A percentile compares a stretch with the other conserved stretches of the same genome.
phyloP scores from a whole-genome alignment of 2,797 vertebrate genomes.

The Manis pentadactyla region DNA sequence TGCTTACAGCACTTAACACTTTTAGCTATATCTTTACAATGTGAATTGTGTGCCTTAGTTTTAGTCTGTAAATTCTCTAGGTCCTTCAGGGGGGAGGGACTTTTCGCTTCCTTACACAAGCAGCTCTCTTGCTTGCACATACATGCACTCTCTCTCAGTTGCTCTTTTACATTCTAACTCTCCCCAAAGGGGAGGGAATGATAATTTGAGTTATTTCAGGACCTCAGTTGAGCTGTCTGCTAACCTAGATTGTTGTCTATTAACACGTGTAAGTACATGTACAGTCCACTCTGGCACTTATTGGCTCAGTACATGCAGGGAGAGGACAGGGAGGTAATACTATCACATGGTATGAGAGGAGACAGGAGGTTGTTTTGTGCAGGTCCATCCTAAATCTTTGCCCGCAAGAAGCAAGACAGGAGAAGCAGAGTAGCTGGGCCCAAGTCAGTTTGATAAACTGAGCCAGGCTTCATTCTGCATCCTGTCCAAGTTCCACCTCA shows the following conservation, averaged over 20 bases:
- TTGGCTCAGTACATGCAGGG: background rate
- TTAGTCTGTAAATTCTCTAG: background rate
- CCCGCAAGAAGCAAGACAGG: background rate
- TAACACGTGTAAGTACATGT: background rate
- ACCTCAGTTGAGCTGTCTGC: background rate
- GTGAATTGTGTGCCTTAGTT: background rate
- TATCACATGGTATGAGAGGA: background rate
- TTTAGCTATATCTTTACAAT: background rate
- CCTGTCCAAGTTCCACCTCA: background rate
- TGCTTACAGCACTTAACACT: background rate
- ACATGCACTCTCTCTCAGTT: too few species aligned
- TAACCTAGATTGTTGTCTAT: background rate
- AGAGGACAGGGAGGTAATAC: background rate
- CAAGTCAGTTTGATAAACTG: background rate
- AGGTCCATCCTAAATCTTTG: background rate
- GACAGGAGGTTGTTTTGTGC: background rate
- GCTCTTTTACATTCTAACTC: background rate
- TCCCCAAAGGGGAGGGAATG: background rate
- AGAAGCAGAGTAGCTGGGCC: background rate
- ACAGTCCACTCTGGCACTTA: background rate
- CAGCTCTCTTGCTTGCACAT: background rate
- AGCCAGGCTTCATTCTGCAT: background rate
- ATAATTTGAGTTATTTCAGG: background rate
- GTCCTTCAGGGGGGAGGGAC: background rate
- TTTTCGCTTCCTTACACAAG: background rate